Percentiles rank a stretch among this genome's conserved stretches.
Conservation (phyloP, 2,888 invertebrate genomes). For the Margaritifera margaritifera region DNA sequence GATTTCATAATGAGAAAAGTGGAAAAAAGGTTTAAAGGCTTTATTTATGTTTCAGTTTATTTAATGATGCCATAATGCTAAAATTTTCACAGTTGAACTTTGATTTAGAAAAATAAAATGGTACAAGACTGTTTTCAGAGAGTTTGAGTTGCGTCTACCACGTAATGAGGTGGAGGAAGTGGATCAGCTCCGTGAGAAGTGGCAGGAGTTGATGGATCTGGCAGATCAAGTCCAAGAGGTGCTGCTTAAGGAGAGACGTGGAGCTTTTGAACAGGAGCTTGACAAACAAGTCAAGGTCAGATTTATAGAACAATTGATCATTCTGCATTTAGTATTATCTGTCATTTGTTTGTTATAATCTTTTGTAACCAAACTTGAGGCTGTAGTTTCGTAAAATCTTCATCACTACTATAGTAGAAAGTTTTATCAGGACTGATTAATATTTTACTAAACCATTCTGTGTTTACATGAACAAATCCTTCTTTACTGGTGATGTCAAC, state of each 20-base stretch:
- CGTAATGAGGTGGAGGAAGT: constrained; percentile 70
- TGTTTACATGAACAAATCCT: too few species aligned
- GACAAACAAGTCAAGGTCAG: constrained; percentile 73
- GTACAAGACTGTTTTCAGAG: constrained; percentile 43
- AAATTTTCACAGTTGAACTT: background rate
- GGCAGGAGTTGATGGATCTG: constrained; percentile 69
- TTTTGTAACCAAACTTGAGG: too few species aligned
- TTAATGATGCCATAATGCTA: background rate
- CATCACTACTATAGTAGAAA: too few species aligned
- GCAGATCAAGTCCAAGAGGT: constrained; percentile 68
- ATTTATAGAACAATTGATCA: background rate
- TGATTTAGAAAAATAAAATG: background rate
- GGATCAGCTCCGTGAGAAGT: constrained; percentile 66
- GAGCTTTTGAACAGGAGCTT: constrained; percentile 72
- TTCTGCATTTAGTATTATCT: background rate
- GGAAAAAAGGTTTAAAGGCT: background rate
- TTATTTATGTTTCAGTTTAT: background rate
- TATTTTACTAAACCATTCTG: too few species aligned
- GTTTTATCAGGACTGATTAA: too few species aligned
- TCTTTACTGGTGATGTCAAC: too few species aligned
- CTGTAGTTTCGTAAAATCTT: too few species aligned
- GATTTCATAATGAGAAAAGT: background rate
- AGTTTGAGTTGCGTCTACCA: constrained; percentile 69
- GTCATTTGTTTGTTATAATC: too few species aligned
- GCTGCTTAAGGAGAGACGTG: constrained; percentile 70